Base-by-base conservation (phyloP, 2,797 vertebrate species). In the Meriones psammophilus region DNA sequence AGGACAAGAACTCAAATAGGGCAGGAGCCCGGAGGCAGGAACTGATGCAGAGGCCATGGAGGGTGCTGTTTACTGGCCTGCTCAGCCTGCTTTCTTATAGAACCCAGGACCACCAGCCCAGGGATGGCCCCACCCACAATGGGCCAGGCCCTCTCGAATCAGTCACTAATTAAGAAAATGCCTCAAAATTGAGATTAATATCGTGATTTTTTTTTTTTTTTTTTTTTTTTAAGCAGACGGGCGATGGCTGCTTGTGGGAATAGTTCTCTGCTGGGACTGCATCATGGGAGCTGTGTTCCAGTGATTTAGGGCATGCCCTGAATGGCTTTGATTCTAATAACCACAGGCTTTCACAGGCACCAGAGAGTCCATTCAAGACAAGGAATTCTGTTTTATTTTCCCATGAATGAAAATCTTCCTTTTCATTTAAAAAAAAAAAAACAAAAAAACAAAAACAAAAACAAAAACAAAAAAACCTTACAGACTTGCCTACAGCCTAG, bases 171-270 rank as follows among this genome's bases (percentile, higher is more conserved):
- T 68, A 68, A 68, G 42, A 85, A 85, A 85, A n/a, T 85, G 42
- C 62, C 10, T 42, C 64, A 73, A 83, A 96, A 69, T 89, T 8
- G 7, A 95, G 94, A 95, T 94, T 92, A 95, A 95, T 84, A 94
- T 42, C 13, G 5, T 85, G 68, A 50, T 50, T 83, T 26, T 79
- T 79, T 78, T 15, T 58, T 58, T 50, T 83, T 26, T 79, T 79
- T 78, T 15, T 58, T 58, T 58, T 58, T 58, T 58, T 58, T 6
- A 42, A 14, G 4, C 17, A 94, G 71, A 50, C 28, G 3, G 54
- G 5, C 78, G 0, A 83, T 54, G 58, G 50, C 33, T 74, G 50
- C 58, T 76, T 73, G 79, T 81, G 50, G 68, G 76, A 93, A 39
- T 28, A 69, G 30, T 80, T 95, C 58, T 92, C 68, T 78, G 81